Evolutionary conservation across 2,113 vertebrate species (phyloP), one percentile per base, ranked within the genome.

Genomic region (Pelecanus crispus): DNA sequence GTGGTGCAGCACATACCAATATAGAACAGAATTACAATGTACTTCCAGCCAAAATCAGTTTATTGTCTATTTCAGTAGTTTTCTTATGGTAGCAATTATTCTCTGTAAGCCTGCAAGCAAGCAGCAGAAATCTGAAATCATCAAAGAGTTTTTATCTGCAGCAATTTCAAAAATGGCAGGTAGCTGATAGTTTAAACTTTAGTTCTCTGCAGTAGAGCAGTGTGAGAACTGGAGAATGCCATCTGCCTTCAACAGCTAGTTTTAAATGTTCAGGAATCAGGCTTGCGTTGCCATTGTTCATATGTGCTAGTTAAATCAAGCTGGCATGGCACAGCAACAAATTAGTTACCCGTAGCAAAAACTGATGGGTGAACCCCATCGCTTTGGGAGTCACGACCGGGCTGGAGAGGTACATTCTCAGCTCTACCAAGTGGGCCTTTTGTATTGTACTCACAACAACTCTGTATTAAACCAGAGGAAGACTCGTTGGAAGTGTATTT

Each of bases 161-260:
- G 98, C 97, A 98, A 98, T 98, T 98, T 97, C 91, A 98, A 97
- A 98, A 98, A 98, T 98, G 98, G 97, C 97, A 98, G 98, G 98
- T 98, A 98, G 97, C 97, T 98, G 98, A 98, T 98, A 96, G 98
- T 97, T 98, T 98, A 97, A 98, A 98, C 95, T 98, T 98, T 94
- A 97, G 97, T 97, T 98, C 97, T 98, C 97, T 0, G 90, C 97
- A 97, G 96, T 96, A 88, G 97, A 98, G 93, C 97, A 97, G 88
- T 97, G 94, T 97, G 96, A 95, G 96, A 97, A 97, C 97, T 97
- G 77, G 86, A 95, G 90, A 97, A 97, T 97, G 97, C 98, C 98
- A 98, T 98, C 98, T 98, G 98, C 97, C 97, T 97, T 93, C 83
- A 97, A 80, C 97, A 97, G 86, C 79, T 96, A 97, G 96, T 96